These are phyloP conservation scores for Punctoribates punctum DNA, from an alignment of 2,888 invertebrate species.

Conservation along the genomic window DNA sequence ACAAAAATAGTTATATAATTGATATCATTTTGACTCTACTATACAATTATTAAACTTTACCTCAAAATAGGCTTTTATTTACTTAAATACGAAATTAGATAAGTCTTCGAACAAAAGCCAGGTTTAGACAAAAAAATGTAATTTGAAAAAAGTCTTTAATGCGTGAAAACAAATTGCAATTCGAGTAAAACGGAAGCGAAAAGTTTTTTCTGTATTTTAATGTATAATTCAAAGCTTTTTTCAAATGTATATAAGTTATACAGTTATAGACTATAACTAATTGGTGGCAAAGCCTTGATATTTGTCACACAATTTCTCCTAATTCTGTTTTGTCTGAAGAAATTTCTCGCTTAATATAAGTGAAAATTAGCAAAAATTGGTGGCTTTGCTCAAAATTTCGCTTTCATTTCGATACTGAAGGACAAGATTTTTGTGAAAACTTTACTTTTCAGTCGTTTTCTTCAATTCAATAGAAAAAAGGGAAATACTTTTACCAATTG, in stretches of 20 bases:
- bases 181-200: constrained; percentile 14
- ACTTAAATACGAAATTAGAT: too few relatives aligned
- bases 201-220: neutral
- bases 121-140: neutral
- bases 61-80: too few relatives aligned
- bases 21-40: too few relatives aligned
- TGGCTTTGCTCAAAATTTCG: neutral
- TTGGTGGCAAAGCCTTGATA: constrained; percentile 19
- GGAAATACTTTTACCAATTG: neutral
- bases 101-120: too few relatives aligned
- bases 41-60: too few relatives aligned
- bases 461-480: neutral
- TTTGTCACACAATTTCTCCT: neutral
- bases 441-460: neutral
- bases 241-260: too few relatives aligned
- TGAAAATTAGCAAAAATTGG: too few relatives aligned
- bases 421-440: constrained; percentile 1
- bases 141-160: neutral
- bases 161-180: constrained; percentile 28
- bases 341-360: neutral
- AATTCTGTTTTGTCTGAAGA: too few relatives aligned
- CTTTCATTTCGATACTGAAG: neutral
- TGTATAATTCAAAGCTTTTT: neutral
- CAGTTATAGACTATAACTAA: neutral
- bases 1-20: too few relatives aligned